phyloP scores from a whole-genome alignment of 2,888 invertebrate species.

The Amblyjoppa fuscipennis region DNA sequence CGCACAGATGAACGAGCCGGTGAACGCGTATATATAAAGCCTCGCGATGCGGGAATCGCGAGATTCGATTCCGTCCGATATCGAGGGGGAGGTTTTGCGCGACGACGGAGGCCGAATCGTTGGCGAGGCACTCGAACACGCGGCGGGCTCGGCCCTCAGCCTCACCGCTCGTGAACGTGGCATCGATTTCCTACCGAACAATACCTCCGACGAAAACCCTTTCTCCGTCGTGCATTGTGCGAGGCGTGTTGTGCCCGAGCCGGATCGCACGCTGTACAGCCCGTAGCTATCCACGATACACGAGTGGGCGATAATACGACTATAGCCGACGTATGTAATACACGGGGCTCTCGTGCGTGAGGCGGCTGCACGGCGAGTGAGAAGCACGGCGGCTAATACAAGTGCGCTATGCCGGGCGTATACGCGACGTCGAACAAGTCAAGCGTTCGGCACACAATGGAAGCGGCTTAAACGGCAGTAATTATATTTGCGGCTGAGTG shows the following conservation, averaged over 20 bases:
- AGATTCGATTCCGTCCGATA: constrained; percentile 48
- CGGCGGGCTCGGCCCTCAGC: constrained; percentile 21
- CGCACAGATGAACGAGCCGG: constrained; percentile 10
- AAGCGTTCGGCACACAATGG: constrained; percentile 83
- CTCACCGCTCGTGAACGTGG: constrained; percentile 68
- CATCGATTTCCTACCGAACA: constrained; percentile 83
- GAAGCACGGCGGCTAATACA: constrained; percentile 26
- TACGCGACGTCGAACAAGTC: constrained; percentile 80
- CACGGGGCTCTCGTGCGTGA: constrained; percentile 2
- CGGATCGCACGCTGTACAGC: constrained; percentile 17
- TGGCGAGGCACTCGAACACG: constrained; percentile 54
- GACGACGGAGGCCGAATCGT: constrained; percentile 10
- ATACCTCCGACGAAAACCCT: constrained; percentile 70
- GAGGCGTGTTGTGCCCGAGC: constrained; percentile 46
- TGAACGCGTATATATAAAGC: constrained; percentile 40
- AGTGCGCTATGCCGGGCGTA: constrained; percentile 42
- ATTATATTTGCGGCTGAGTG: constrained; percentile 84
- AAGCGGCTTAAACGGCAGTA: constrained; percentile 84
- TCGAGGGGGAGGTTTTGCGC: constrained; percentile 10
- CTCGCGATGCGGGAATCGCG: constrained; percentile 53
- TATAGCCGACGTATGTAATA: constrained; percentile 5
- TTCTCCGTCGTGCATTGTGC: constrained; percentile 54
- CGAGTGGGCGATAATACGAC: constrained; percentile 19
- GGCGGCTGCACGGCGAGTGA: constrained; percentile 1
- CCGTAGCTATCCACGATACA: constrained; percentile 36